Percentiles rank a stretch among this genome's conserved stretches.
phyloP scores from a whole-genome alignment of 2,113 vertebrate species.

The Laterallus jamaicensis region DNA sequence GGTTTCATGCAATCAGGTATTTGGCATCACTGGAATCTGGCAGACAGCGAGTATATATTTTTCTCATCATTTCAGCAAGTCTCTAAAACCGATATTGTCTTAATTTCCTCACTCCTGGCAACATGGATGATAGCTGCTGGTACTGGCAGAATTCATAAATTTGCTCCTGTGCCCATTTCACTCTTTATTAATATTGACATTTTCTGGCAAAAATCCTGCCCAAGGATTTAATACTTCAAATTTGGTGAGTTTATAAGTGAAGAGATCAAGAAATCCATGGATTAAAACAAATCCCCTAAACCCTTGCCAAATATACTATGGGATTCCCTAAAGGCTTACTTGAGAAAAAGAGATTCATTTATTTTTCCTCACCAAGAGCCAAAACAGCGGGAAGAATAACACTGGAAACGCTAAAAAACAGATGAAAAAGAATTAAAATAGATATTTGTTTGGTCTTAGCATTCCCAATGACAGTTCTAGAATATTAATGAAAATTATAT shows the following conservation, averaged over 20 bases:
- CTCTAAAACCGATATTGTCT: background rate
- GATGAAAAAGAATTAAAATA: background rate
- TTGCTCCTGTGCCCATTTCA: background rate
- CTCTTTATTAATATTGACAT: background rate
- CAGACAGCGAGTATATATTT: background rate
- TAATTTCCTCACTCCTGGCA: background rate
- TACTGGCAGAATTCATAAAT: background rate
- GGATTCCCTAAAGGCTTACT: background rate
- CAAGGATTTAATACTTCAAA: background rate
- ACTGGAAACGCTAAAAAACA: background rate
- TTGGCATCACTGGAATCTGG: background rate
- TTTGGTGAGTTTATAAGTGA: conserved; percentile 9
- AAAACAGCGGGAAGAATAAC: background rate
- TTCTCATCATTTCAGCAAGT: background rate
- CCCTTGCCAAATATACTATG: background rate
- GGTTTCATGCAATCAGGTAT: background rate
- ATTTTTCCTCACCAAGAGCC: background rate
- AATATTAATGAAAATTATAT: background rate
- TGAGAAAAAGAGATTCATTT: background rate
- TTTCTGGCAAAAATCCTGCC: background rate
- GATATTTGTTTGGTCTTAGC: background rate
- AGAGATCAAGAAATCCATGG: conserved; percentile 6
- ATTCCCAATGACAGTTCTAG: background rate
- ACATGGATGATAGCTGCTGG: background rate
- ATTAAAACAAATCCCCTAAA: conserved; percentile 31